phyloP scores from a whole-genome alignment of 2,113 vertebrate species.

The Astatoreochromis straeleni region DNA sequence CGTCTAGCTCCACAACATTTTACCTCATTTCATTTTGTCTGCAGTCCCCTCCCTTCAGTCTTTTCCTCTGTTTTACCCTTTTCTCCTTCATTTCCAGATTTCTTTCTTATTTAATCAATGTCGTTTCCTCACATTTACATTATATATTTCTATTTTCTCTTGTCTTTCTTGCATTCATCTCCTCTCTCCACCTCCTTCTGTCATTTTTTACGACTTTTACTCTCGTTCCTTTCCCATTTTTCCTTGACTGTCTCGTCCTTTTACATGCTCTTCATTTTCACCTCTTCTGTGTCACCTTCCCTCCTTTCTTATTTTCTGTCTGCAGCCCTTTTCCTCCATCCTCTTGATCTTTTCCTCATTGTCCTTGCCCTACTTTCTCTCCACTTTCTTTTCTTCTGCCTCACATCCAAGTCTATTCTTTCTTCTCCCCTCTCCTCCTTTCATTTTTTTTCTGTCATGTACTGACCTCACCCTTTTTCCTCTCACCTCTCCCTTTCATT shows the following conservation, averaged over 20 bases:
- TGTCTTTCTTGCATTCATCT: background rate
- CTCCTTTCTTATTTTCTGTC: background rate
- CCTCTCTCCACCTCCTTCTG: background rate
- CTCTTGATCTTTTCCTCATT: background rate
- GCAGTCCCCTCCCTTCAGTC: background rate
- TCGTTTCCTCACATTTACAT: background rate
- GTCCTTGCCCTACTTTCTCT: background rate
- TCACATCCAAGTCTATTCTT: background rate
- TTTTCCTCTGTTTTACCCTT: background rate
- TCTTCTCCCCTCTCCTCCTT: background rate
- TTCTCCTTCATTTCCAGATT: background rate
- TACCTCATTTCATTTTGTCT: background rate
- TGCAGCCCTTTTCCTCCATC: background rate
- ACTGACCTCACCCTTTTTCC: background rate
- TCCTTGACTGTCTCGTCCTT: background rate
- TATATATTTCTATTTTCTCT: background rate
- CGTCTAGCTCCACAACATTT: background rate
- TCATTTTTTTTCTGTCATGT: background rate
- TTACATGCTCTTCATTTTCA: background rate
- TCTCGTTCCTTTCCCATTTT: background rate
- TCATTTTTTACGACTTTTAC: background rate
- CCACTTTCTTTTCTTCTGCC: background rate
- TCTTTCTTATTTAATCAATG: background rate
- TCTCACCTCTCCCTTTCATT: conserved; percentile 5
- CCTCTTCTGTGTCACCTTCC: background rate